phyloP scores from a whole-genome alignment of 2,888 invertebrate species.

The Hirtodrosophila cameraria region DNA sequence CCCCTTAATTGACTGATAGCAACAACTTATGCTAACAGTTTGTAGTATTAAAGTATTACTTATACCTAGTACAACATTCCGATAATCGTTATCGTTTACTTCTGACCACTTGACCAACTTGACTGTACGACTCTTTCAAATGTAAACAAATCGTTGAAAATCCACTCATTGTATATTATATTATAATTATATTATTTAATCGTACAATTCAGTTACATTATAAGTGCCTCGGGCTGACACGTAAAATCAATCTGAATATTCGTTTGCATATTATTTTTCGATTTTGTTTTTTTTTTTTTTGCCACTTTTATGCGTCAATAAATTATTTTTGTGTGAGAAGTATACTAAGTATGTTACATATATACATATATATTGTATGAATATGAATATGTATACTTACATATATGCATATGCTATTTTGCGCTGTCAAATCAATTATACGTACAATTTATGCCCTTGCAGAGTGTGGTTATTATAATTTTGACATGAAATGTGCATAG shows the following conservation, averaged over 20 bases:
- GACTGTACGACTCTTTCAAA: neutral
- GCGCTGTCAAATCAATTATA: constrained; percentile 59
- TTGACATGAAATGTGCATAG: too few relatives aligned
- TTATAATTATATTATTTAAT: constrained; percentile 9
- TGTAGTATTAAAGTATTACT: neutral
- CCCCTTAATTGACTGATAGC: constrained; percentile 39
- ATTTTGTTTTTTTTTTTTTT: too few relatives aligned
- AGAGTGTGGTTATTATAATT: too few relatives aligned
- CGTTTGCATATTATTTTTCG: constrained; percentile 61
- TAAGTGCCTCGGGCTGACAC: constrained; percentile 36
- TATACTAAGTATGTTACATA: constrained; percentile 54
- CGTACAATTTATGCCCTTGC: too few relatives aligned
- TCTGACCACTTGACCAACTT: constrained; percentile 31
- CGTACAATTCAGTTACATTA: constrained; percentile 14
- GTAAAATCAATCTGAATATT: constrained; percentile 61
- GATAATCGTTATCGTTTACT: constrained; percentile 12
- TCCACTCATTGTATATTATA: neutral
- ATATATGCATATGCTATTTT: constrained; percentile 36
- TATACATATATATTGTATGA: constrained; percentile 2
- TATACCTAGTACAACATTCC: constrained; percentile 1
- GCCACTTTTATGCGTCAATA: constrained; percentile 74
- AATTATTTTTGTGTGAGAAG: constrained; percentile 72
- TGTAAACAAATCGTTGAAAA: neutral
- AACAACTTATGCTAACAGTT: constrained; percentile 27
- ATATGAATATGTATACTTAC: constrained; percentile 9